Evolutionary conservation across 1,140 invertebrate genomes (phyloP).

Genomic region (Tetragnatha versicolor): DNA sequence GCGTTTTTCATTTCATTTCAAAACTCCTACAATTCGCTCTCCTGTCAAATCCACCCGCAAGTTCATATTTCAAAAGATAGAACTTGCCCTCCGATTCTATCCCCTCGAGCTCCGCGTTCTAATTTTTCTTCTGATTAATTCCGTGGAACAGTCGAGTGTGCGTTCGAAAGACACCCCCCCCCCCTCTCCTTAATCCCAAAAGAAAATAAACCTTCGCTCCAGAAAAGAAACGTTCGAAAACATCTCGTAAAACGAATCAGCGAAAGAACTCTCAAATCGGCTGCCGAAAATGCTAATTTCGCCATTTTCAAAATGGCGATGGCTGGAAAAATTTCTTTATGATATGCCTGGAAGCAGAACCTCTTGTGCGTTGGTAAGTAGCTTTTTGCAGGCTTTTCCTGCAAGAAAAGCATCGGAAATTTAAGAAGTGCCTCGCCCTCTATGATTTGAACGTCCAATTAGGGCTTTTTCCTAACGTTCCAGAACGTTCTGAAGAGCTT

Average conservation of each 20-base stretch:
- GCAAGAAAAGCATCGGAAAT: background rate
- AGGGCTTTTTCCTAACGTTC: background rate
- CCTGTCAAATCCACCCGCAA: too few species aligned
- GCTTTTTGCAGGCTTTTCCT: constrained; percentile 6
- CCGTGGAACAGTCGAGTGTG: too few species aligned
- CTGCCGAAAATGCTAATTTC: constrained; percentile 9
- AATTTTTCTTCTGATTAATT: too few species aligned
- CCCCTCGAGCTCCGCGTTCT: background rate
- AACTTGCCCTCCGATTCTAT: background rate
- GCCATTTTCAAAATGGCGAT: background rate
- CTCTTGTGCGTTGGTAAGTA: background rate
- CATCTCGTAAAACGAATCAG: background rate
- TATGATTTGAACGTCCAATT: constrained; percentile 22
- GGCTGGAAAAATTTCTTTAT: background rate
- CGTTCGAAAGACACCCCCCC: background rate
- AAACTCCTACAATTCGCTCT: too few species aligned
- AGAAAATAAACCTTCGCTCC: constrained; percentile 5
- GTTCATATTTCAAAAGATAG: too few species aligned
- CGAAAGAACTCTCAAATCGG: background rate
- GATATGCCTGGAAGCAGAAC: constrained; percentile 6
- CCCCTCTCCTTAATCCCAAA: background rate
- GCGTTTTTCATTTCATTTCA: too few species aligned
- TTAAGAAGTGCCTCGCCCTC: background rate
- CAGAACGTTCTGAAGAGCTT: constrained; percentile 12
- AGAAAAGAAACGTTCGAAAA: background rate